Evolutionary conservation across 2,888 invertebrate species (phyloP), one percentile per base, ranked within the genome.

Genomic region (Athalia cordata): DNA sequence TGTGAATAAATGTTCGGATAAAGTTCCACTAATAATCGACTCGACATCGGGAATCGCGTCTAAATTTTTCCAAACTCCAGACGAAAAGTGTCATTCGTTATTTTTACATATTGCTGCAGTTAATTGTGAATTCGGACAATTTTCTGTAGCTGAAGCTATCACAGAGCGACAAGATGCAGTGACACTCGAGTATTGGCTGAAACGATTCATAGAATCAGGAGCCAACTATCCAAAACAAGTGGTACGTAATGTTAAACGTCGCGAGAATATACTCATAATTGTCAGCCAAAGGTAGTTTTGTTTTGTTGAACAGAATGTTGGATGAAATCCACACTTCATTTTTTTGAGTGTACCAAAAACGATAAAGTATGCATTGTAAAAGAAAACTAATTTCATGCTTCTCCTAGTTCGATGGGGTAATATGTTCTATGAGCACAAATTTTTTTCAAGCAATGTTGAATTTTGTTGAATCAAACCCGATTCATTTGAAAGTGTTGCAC

Each of bases 191-290:
- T 13, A 66, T 49, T 66, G 65, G 65, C 45, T 66, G 15, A 66
- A 66, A 45, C 45, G 65, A n/a, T 47, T 66, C 47, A 47, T 66
- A 47, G 47, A 66, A 47, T 29, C 29, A 5, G 65, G 49, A 13
- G 65, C 65, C 45, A 66, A 66, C 47, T 47, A 66, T 13, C 65
- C 49, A 7, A 66, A 66, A 45, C 49, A 66, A 66, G 65, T 66
- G 65, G 47, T 66, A 47, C 29, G 65, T 11, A 13, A 29, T 29
- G 29, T 29, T 29, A 29, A 29, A 29, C 29, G 29, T 29, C 29
- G 29, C 29, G 29, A 29, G 29, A 29, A 29, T 29, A 29, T 29
- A 29, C 29, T 29, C 29, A 29, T 29, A 29, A 29, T 29, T 29
- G 29, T 29, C 29, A 29, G 29, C 29, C 29, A 29, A 29, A 29